Evolutionary conservation across 2,113 vertebrate species (phyloP), one percentile per base, ranked within the genome.

Genomic region (Lepus europaeus): DNA sequence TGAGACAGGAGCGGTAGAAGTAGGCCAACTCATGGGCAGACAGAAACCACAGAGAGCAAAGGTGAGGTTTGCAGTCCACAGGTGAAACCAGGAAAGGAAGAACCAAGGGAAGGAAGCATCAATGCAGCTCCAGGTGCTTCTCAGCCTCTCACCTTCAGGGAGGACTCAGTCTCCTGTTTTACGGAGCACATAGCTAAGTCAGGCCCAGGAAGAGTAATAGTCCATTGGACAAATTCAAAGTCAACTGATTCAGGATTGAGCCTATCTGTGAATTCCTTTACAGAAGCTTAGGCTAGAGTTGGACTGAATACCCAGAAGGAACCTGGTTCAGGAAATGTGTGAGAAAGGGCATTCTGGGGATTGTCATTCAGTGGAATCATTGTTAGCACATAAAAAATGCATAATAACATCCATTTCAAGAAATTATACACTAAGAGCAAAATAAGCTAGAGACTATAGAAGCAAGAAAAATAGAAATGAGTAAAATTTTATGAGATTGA

Each of bases 21-120:
- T 66, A 77, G 17, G 4, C 22, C 39, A 0, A 6, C 0, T 22
- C 23, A 0, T 2, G 31, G 23, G n/a, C 36, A 29, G 1, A 10
- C 23, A 68, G 31, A 45, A 49, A 14, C 20, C 9, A 0, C 56
- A 68, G 69, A 49, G 0, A 81, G 9, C 53, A 19, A 27, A 36
- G 25, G 4, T 36, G 53, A 69, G 56, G 31, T 2, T 39, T 33
- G 10, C 11, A 23, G 3, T 13, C 27, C 16, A 84, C 4, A 25
- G 27, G 11, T 23, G 19, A 33, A 36, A 4, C 3, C 0, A 31
- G 56, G 31, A 51, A 68, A 68, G 22, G 45, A 7, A 33, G 12
- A 27, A 2, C 17, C 39, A 19, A 36, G 12, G 17, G 2, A 51
- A 7, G 25, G 61, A 11, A 14, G 13, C 63, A 14, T 25, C 2